Percentiles rank a stretch among this genome's conserved stretches.
Conservation (phyloP, 1,140 invertebrate species). For the Eufriesea mexicana region DNA sequence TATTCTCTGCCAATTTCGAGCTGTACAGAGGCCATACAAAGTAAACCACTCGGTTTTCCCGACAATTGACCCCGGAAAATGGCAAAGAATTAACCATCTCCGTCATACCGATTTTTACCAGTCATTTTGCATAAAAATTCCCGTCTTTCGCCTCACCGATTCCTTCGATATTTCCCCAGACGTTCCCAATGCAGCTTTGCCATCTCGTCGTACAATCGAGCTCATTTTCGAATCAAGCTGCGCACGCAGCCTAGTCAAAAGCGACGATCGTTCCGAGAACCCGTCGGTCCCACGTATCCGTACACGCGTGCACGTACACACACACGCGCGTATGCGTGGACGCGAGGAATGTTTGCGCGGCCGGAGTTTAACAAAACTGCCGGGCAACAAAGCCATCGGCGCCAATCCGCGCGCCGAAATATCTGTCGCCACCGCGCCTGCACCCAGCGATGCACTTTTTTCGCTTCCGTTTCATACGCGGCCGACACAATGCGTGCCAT, state of each 20-base stretch:
- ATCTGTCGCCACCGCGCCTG: constrained; percentile 24
- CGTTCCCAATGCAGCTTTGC: not conserved
- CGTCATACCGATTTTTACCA: no score
- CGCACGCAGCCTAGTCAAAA: not conserved
- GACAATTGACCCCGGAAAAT: not conserved
- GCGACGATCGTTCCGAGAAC: not conserved
- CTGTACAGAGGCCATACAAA: no score
- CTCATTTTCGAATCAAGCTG: constrained; percentile 29
- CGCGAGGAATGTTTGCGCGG: constrained; percentile 41
- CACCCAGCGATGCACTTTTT: constrained; percentile 17
- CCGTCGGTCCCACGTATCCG: not conserved
- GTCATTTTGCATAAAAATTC: not conserved
- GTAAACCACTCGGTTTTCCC: not conserved
- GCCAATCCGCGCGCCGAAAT: constrained; percentile 29
- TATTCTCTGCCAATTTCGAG: not conserved
- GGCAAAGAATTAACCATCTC: not conserved
- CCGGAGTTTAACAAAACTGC: constrained; percentile 44
- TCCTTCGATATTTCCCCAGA: not conserved
- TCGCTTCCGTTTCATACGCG: constrained; percentile 28
- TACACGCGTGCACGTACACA: no score
- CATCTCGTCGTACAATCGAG: constrained; percentile 34
- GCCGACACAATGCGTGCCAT: constrained; percentile 6
- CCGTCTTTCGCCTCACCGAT: not conserved
- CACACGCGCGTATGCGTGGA: not conserved
- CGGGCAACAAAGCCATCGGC: constrained; percentile 38